Evolutionary conservation across 1,140 invertebrate genomes (phyloP).

Genomic region (Hycleus cichorii): DNA sequence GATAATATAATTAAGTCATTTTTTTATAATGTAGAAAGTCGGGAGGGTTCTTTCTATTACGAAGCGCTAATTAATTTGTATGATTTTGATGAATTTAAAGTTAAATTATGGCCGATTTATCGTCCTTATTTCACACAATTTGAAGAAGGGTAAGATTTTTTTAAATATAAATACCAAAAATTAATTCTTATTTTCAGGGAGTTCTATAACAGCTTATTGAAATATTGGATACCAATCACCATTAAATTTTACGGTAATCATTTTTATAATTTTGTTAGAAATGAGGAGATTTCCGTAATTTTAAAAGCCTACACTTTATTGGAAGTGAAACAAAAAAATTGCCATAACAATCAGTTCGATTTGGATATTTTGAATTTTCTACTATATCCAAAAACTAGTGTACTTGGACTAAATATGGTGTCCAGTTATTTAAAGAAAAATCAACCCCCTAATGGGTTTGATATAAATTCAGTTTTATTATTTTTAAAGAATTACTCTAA

Average conservation of each 20-base stretch:
- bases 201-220: slow-evolving; percentile 24
- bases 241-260: slow-evolving; percentile 12
- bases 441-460: slow-evolving; percentile 2
- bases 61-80: slow-evolving; percentile 7
- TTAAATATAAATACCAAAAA: neutral
- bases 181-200: slow-evolving; percentile 19
- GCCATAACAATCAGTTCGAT: neutral
- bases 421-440: slow-evolving; percentile 11
- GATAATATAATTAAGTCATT: slow-evolving; percentile 21
- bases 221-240: slow-evolving; percentile 25
- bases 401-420: slow-evolving; percentile 14
- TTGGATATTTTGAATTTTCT: slow-evolving; percentile 1
- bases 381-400: slow-evolving; percentile 5
- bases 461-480: slow-evolving; percentile 1
- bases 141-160: slow-evolving; percentile 20
- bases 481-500: slow-evolving; percentile 7
- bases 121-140: slow-evolving; percentile 9
- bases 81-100: slow-evolving; percentile 18
- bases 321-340: slow-evolving; percentile 12
- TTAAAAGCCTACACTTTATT: slow-evolving; percentile 18
- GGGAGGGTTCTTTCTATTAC: slow-evolving; percentile 23
- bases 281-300: neutral
- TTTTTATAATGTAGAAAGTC: slow-evolving; percentile 23
- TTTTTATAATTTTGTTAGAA: slow-evolving; percentile 14
- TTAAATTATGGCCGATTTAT: slow-evolving; percentile 20